Conservation (phyloP, 2,797 vertebrate genomes). For the Spondyliosoma cantharus region DNA sequence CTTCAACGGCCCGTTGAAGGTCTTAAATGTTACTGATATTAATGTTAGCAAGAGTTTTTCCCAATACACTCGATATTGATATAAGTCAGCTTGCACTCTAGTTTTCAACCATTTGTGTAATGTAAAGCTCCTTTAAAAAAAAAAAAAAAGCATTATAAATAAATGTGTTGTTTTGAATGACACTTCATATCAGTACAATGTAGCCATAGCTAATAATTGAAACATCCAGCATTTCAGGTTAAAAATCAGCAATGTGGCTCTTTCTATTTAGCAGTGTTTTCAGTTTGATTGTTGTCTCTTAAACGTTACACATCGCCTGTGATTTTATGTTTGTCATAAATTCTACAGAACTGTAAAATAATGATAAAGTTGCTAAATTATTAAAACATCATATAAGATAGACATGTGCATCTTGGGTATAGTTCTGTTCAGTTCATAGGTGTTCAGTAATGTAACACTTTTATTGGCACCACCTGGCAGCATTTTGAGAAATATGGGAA, state of each 20-base stretch:
- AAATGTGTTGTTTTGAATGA: not conserved
- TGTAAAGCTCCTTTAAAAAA: not conserved
- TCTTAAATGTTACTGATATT: not conserved
- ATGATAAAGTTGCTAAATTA: not conserved
- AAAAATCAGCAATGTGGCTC: not conserved
- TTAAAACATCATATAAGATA: not conserved
- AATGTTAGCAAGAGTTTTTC: not conserved
- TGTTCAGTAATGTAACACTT: not conserved
- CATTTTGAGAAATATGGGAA: too few species aligned
- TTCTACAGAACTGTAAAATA: not conserved
- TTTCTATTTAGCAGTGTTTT: not conserved
- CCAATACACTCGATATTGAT: not conserved
- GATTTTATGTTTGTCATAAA: not conserved
- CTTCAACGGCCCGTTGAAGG: too few species aligned
- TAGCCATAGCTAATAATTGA: too few species aligned
- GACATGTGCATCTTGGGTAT: not conserved
- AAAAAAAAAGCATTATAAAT: not conserved
- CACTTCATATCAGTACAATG: not conserved
- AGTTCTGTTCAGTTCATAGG: not conserved
- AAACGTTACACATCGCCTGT: not conserved
- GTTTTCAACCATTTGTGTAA: not conserved
- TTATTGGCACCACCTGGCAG: not conserved
- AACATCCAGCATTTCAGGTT: constrained; percentile 1
- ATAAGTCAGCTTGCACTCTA: not conserved
- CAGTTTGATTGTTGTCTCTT: not conserved